These are phyloP conservation scores for Hyla sarda DNA, from an alignment of 2,113 vertebrate genomes.

Conservation along the genomic window DNA sequence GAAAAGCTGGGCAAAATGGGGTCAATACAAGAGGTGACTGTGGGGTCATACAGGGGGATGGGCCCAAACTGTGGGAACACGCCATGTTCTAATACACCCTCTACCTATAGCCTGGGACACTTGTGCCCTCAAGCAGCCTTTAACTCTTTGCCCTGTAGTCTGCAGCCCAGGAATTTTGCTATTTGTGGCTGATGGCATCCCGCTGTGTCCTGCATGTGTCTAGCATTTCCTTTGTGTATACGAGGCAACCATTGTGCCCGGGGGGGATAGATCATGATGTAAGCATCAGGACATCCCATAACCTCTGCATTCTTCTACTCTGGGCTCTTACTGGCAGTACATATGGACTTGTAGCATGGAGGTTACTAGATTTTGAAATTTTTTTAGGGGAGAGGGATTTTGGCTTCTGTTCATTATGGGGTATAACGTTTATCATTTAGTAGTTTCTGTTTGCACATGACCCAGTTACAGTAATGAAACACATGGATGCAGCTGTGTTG, in stretches of 20 bases:
- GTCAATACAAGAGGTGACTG: constrained; percentile 38
- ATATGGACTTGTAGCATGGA: no score
- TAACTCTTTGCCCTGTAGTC: constrained; percentile 25
- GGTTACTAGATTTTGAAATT: no score
- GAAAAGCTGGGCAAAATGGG: constrained; percentile 32
- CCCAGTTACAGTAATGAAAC: no score
- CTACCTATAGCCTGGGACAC: not conserved
- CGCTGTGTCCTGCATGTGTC: not conserved
- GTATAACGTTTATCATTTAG: no score
- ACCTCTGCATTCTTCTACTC: not conserved
- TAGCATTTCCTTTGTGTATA: not conserved
- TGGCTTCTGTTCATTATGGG: no score
- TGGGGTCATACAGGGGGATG: constrained; percentile 17
- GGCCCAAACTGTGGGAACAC: not conserved
- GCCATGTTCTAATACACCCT: not conserved
- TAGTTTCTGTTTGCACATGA: no score
- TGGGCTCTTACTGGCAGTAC: no score
- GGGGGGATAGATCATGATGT: not conserved
- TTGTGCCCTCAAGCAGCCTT: not conserved
- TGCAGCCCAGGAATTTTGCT: not conserved
- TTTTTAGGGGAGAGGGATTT: no score
- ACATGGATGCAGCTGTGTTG: no score
- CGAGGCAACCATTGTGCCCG: not conserved
- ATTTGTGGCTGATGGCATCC: not conserved
- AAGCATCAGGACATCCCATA: not conserved